Evolutionary conservation across 2,888 invertebrate genomes (phyloP).

Genomic region (Eilema caniola): DNA sequence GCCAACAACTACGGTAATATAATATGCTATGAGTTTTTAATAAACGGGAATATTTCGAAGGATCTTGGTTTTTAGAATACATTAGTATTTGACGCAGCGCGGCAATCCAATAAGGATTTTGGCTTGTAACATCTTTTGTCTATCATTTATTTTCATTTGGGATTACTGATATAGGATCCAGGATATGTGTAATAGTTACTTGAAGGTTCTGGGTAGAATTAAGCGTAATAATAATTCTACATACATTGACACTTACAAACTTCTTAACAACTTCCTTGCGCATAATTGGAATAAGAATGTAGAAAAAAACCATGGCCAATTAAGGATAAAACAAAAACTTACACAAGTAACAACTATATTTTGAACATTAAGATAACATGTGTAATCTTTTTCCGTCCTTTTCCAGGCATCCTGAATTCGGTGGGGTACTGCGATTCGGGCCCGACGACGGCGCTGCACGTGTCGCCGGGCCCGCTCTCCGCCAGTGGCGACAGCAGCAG

Average conservation of each 20-base stretch:
- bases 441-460: constrained; percentile 84
- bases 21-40: neutral
- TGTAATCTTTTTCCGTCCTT: constrained; percentile 14
- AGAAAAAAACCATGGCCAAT: neutral
- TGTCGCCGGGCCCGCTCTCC: constrained; percentile 86
- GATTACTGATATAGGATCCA: neutral
- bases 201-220: neutral
- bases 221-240: neutral
- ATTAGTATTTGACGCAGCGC: neutral
- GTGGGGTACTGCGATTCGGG: constrained; percentile 80
- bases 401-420: constrained; percentile 82
- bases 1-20: constrained; percentile 83
- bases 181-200: neutral
- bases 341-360: neutral
- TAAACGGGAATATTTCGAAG: neutral
- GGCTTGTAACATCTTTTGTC: neutral
- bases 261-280: constrained; percentile 1
- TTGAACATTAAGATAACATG: neutral
- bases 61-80: neutral
- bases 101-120: neutral
- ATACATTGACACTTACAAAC: neutral
- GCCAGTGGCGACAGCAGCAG: constrained; percentile 83
- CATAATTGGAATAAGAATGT: neutral
- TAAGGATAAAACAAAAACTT: neutral
- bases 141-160: neutral